Evolutionary conservation across 2,888 invertebrate species (phyloP).

Genomic region (Sturmia bella): DNA sequence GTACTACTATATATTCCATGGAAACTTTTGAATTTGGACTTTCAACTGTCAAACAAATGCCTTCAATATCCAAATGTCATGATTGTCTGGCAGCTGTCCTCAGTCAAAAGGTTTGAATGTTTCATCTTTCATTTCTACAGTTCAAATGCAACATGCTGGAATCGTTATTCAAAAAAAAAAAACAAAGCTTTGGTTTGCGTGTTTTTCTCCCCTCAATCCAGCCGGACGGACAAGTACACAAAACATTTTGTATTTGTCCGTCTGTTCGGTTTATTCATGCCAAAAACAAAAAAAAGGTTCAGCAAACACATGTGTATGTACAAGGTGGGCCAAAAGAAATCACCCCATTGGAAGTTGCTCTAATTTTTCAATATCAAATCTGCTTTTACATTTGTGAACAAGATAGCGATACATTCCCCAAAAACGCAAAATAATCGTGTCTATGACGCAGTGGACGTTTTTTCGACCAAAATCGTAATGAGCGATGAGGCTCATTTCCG

Average conservation of each 20-base stretch:
- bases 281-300: conserved; percentile 29
- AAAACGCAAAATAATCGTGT: no score
- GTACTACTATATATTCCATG: neutral
- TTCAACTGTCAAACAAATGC: conserved; percentile 13
- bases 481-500: no score
- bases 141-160: conserved; percentile 10
- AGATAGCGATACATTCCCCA: no score
- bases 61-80: conserved; percentile 32
- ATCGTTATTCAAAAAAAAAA: no score
- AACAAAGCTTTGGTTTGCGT: conserved; percentile 39
- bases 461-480: no score
- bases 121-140: conserved; percentile 23
- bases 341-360: no score
- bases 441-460: no score
- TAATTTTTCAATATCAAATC: no score
- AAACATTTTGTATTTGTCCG: conserved; percentile 15
- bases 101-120: conserved; percentile 22
- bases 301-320: neutral
- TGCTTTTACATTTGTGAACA: no score
- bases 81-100: conserved; percentile 23
- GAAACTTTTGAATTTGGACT: conserved; percentile 17
- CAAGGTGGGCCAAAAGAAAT: no score
- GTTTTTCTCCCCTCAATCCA: neutral
- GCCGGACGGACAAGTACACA: conserved; percentile 13
- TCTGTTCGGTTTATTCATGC: conserved; percentile 30